Evolutionary conservation across 2,113 vertebrate species (phyloP).

Genomic region (Otocyon megalotis): DNA sequence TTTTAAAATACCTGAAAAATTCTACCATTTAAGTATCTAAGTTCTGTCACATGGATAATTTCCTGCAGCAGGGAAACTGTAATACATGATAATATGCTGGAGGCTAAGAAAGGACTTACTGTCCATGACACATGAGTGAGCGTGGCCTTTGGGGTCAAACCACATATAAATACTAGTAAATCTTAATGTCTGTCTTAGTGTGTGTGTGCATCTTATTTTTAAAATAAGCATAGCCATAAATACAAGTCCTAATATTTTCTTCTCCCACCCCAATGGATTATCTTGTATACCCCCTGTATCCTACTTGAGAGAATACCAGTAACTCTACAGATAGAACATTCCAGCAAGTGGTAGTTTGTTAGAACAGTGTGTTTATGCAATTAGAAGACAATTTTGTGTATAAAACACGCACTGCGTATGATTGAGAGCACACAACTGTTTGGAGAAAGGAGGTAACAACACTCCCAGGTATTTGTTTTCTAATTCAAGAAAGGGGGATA

Average conservation of each 20-base stretch:
- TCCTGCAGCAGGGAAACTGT: neutral
- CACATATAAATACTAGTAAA: neutral
- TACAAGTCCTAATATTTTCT: neutral
- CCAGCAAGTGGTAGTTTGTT: neutral
- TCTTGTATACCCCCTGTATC: neutral
- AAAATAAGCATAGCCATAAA: neutral
- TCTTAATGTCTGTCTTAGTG: neutral
- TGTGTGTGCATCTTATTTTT: neutral
- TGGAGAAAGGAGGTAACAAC: neutral
- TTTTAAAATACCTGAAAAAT: constrained; percentile 17
- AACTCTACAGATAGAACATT: neutral
- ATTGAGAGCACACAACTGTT: neutral
- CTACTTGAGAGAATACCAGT: neutral
- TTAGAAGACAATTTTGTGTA: neutral
- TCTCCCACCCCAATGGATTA: neutral
- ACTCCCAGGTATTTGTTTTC: neutral
- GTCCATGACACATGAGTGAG: neutral
- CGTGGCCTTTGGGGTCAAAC: neutral
- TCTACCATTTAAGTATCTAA: neutral
- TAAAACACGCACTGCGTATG: neutral
- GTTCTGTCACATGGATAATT: neutral
- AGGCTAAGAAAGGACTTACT: neutral
- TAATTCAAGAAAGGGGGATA: neutral
- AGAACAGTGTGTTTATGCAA: neutral
- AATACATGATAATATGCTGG: neutral